Percentiles rank a stretch among this genome's conserved stretches.
These are phyloP conservation scores for Flabesymbios commensalis DNA, from an alignment of 2,888 invertebrate genomes.

Conservation along the genomic window DNA sequence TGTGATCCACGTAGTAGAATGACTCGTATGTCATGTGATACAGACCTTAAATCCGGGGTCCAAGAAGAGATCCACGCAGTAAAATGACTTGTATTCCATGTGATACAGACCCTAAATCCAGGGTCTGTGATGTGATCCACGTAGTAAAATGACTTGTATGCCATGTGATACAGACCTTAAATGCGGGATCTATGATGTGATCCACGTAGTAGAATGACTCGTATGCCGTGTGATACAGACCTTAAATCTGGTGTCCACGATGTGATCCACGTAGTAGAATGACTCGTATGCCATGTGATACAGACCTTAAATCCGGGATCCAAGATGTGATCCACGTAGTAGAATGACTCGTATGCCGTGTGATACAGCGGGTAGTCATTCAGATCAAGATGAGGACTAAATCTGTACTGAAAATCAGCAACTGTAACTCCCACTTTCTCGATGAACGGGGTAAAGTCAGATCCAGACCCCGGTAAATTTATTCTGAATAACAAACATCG, in stretches of 20 bases:
- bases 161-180: no score
- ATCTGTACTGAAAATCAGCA: slow-evolving; percentile 60
- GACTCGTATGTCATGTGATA: no score
- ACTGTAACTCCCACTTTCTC: slow-evolving; percentile 62
- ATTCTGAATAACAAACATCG: slow-evolving; percentile 40
- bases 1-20: no score
- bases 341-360: slow-evolving; percentile 61
- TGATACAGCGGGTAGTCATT: slow-evolving; percentile 61
- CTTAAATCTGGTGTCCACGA: slow-evolving; percentile 55
- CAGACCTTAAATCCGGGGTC: slow-evolving; percentile 50
- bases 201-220: slow-evolving; percentile 59
- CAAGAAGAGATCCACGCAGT: slow-evolving; percentile 50
- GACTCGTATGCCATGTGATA: slow-evolving; percentile 62
- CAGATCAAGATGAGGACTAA: slow-evolving; percentile 32
- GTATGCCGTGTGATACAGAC: slow-evolving; percentile 61
- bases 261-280: slow-evolving; percentile 52
- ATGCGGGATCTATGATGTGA: slow-evolving; percentile 53
- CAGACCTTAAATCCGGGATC: slow-evolving; percentile 49
- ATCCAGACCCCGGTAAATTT: slow-evolving; percentile 58
- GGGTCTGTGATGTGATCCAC: no score
- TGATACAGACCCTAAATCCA: no score
- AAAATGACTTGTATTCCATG: slow-evolving; percentile 60
- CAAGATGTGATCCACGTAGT: slow-evolving; percentile 50
- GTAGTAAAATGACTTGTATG: no score
- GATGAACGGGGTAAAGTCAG: slow-evolving; percentile 63